Evolutionary conservation across 2,113 vertebrate species (phyloP), one percentile per base, ranked within the genome.

Genomic region (Xiphophorus hellerii): DNA sequence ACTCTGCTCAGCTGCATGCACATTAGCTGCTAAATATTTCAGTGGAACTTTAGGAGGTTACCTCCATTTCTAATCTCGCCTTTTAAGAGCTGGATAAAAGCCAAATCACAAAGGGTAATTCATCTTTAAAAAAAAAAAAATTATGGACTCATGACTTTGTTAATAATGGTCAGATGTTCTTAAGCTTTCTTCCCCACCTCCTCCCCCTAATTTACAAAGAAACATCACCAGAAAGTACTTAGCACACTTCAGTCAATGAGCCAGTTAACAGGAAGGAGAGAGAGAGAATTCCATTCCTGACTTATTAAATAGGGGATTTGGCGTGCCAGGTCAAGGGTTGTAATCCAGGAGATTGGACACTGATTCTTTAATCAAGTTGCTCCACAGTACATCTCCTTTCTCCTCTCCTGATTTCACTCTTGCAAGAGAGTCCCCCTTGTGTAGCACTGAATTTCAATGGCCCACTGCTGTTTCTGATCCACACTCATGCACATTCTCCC

Each of bases 301-400:
- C 74, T 89, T 88, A 84, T 91, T 87, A 87, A 91, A 89, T 84
- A 75, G 83, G 71, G 90, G 89, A 86, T 92, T 89, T 91, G 79
- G 83, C 30, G 30, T 85, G 76, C 71, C 76, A 69, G 90, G 85
- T 93, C 90, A 89, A 63, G 28, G 71, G 87, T 81, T 88, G 86
- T 86, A 90, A 92, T 91, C 91, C 91, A 81, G 72, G 74, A 92
- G 87, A 92, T 88, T 90, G 91, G 71, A 90, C 80, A 82, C 82
- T 86, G 90, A 89, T 92, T 92, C 82, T 76, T 76, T 93, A 90
- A 93, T 90, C 75, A 74, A 90, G 87, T 84, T 74, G 73, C 69
- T 78, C 70, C 68, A 87, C 68, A 77, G 82, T 87, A 80, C 76
- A 88, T 88, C 84, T 84, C 72, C 58, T 73, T 84, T 68, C 58